A percentile compares a stretch with the other conserved stretches of the same genome.
Conservation (phyloP, 2,113 vertebrate species). For the Sinocyclocheilus grahami region DNA sequence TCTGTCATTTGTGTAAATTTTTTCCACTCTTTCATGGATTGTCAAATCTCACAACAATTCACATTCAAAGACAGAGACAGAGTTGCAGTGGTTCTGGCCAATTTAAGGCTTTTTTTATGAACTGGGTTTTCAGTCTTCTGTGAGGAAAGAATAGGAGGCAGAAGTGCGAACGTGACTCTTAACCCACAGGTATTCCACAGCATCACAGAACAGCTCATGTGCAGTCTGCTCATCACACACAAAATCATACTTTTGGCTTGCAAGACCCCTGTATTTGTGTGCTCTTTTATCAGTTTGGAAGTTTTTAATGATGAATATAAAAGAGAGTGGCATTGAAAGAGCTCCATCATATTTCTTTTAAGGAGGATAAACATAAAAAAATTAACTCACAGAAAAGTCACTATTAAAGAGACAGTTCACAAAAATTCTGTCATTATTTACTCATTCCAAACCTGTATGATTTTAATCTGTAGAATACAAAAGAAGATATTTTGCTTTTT, state of each 20-base stretch:
- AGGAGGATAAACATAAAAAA: not conserved
- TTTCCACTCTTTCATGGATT: slow-evolving; percentile 19
- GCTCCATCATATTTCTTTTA: not conserved
- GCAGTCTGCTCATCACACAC: slow-evolving; percentile 22
- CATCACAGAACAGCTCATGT: not conserved
- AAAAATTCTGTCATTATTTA: not conserved
- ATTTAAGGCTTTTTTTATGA: slow-evolving; percentile 67
- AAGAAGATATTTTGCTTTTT: too few relatives aligned
- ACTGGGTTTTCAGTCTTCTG: slow-evolving; percentile 55
- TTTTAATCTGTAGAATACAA: too few relatives aligned
- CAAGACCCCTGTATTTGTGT: not conserved
- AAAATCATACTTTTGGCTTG: slow-evolving; percentile 7
- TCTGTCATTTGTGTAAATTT: too few relatives aligned
- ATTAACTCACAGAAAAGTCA: not conserved
- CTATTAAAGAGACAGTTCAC: not conserved
- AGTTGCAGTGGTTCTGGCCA: slow-evolving; percentile 49
- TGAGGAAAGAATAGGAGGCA: slow-evolving; percentile 41
- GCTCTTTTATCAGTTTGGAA: slow-evolving; percentile 13
- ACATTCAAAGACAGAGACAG: slow-evolving; percentile 60
- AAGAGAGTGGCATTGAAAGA: not conserved
- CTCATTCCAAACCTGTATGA: too few relatives aligned
- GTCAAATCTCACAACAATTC: slow-evolving; percentile 53
- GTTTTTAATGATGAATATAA: not conserved
- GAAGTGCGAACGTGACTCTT: slow-evolving; percentile 11
- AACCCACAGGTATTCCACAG: slow-evolving; percentile 43